Conservation (phyloP, 1,140 invertebrate genomes). For the Brachionus calyciflorus region DNA sequence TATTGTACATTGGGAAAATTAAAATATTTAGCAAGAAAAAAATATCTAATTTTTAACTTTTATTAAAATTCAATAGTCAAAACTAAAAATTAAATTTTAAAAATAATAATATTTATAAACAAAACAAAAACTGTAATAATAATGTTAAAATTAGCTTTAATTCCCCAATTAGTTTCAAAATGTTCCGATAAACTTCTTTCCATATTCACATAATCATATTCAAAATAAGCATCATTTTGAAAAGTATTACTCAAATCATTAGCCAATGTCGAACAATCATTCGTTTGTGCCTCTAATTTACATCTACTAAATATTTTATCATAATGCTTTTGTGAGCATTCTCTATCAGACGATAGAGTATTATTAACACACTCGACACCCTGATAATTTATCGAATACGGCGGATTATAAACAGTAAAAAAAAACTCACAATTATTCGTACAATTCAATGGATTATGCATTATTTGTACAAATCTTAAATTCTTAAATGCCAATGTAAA, state of each 20-base stretch:
- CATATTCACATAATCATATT: constrained; percentile 19
- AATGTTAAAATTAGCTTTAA: too few relatives aligned
- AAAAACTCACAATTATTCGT: constrained; percentile 41
- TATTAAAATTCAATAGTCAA: too few relatives aligned
- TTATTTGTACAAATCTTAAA: constrained; percentile 43
- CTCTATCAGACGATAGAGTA: not conserved
- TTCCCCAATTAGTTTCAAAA: too few relatives aligned
- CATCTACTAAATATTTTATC: not conserved
- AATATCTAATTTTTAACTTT: too few relatives aligned
- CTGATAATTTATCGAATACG: constrained; percentile 38
- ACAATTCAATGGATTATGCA: constrained; percentile 46
- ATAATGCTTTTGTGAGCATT: constrained; percentile 7
- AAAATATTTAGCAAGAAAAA: too few relatives aligned
- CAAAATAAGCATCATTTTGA: not conserved
- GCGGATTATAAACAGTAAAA: constrained; percentile 40
- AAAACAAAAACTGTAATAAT: too few relatives aligned
- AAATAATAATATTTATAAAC: too few relatives aligned
- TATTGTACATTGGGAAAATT: too few relatives aligned
- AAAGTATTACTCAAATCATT: not conserved
- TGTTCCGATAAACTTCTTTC: not conserved
- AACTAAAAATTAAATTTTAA: too few relatives aligned
- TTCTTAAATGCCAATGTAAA: constrained; percentile 10
- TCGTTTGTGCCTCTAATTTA: not conserved
- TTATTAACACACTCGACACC: constrained; percentile 34
- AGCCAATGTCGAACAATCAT: not conserved